Evolutionary conservation across 1,140 invertebrate genomes (phyloP), one percentile per base, ranked within the genome.

Genomic region (Meloidogyne exigua): DNA sequence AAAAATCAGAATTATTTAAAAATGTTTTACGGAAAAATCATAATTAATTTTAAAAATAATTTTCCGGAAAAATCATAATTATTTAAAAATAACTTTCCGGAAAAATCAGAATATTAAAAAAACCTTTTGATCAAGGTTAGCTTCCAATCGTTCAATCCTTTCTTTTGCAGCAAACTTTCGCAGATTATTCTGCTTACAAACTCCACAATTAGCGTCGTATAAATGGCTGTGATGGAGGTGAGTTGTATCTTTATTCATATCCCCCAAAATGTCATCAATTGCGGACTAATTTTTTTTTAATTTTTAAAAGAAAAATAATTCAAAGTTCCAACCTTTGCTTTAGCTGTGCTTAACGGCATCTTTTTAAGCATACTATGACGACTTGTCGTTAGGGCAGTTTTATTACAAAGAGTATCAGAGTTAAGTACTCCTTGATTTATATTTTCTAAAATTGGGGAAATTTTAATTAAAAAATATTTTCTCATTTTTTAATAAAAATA

Each of bases 231-330:
- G 12, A 28, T 73, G 72, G 21, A 62, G 2, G 5, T 42, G 44
- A 18, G 72, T 73, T 23, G 72, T 65, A 18, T 73, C 72, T 12
- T 36, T 65, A 2, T 26, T n/a, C 5, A 23, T 12, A 15, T 73
- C 72, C 12, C 57, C 72, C 42, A 73, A 64, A 73, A 73, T 73
- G 12, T 73, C 72, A 11, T 73, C 72, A 11, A 73, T 36, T 12
- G 72, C 57, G 0, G 72, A 73, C 72, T 73, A n/a, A n/a, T n/a
- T n/a, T n/a, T n/a, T n/a, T n/a, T n/a, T n/a, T n/a, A n/a, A n/a
- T n/a, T n/a, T n/a, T 25, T 25, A 73, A 23, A 18, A 69, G n/a
- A 70, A 42, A 28, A 10, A 15, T 70, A 11, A 26, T 71, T 57
- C 11, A 49, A 23, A 68, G 23, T 7, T 32, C n/a, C 2, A 42